Evolutionary conservation across 2,797 vertebrate genomes (phyloP).

Genomic region (Sebastes jordani): DNA sequence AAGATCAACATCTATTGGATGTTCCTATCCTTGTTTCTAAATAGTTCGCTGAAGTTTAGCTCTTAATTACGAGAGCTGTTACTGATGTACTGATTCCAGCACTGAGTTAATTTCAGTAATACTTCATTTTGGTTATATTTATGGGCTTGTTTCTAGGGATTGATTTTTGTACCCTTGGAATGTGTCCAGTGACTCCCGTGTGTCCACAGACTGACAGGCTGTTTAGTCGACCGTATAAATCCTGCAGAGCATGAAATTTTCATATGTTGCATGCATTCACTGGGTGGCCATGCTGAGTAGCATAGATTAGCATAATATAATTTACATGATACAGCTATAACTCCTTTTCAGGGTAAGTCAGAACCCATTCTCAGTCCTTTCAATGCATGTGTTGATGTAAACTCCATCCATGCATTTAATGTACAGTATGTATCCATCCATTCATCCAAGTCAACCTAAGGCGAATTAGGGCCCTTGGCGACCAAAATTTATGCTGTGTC

Average conservation of each 20-base stretch:
- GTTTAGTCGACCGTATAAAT: constrained; percentile 27
- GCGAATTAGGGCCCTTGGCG: neutral
- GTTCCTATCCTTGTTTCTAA: constrained; percentile 36
- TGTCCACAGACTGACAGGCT: constrained; percentile 13
- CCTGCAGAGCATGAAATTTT: constrained; percentile 41
- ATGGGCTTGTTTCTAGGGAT: constrained; percentile 20
- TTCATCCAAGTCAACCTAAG: neutral
- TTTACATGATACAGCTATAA: neutral
- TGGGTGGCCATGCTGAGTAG: constrained; percentile 2
- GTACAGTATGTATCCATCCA: neutral
- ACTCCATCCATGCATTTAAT: neutral
- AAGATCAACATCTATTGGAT: constrained; percentile 32
- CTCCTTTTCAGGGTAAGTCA: neutral
- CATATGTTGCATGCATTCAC: constrained; percentile 28
- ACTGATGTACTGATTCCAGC: constrained; percentile 22
- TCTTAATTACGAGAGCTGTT: constrained; percentile 36
- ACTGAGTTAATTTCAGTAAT: constrained; percentile 30
- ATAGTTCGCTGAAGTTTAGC: constrained; percentile 36
- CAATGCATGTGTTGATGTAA: neutral
- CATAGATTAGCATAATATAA: constrained; percentile 31
- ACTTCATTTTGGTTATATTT: constrained; percentile 38
- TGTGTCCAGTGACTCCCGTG: constrained; percentile 12
- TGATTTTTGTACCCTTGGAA: constrained; percentile 30
- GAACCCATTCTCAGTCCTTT: neutral
- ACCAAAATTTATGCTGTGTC: neutral